These are phyloP conservation scores for Phoeniculus purpureus DNA, from an alignment of 2,797 vertebrate species.

Conservation along the genomic window DNA sequence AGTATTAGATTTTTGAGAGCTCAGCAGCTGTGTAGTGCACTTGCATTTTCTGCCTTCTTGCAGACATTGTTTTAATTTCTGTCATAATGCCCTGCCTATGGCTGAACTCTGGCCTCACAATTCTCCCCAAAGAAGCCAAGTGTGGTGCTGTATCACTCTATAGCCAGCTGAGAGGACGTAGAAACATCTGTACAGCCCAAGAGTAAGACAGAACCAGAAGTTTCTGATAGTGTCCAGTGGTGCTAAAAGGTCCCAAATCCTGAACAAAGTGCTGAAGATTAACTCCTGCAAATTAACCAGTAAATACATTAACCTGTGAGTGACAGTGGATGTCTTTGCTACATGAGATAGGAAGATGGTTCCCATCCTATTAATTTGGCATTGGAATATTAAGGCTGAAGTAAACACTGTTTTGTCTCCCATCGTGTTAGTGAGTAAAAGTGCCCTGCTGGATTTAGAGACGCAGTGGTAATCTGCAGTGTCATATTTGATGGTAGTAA, in stretches of 20 bases:
- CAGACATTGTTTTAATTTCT: neutral
- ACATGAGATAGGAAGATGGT: neutral
- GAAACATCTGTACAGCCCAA: neutral
- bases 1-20: neutral
- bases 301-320: neutral
- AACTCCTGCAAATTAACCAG: neutral
- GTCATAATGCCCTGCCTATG: neutral
- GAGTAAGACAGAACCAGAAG: neutral
- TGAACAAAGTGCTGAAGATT: neutral
- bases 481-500: neutral
- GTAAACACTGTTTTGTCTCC: neutral
- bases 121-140: neutral
- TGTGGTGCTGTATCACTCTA: neutral
- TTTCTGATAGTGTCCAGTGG: neutral
- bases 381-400: neutral
- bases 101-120: neutral
- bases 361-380: neutral
- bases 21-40: neutral
- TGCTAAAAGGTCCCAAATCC: neutral
- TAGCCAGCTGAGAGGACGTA: neutral
- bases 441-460: neutral
- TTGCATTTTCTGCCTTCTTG: neutral
- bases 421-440: neutral
- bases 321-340: neutral
- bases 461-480: neutral